A percentile compares a stretch with the other conserved stretches of the same genome.
These are phyloP conservation scores for Seison nebaliae DNA, from an alignment of 1,140 invertebrate species.

Conservation along the genomic window DNA sequence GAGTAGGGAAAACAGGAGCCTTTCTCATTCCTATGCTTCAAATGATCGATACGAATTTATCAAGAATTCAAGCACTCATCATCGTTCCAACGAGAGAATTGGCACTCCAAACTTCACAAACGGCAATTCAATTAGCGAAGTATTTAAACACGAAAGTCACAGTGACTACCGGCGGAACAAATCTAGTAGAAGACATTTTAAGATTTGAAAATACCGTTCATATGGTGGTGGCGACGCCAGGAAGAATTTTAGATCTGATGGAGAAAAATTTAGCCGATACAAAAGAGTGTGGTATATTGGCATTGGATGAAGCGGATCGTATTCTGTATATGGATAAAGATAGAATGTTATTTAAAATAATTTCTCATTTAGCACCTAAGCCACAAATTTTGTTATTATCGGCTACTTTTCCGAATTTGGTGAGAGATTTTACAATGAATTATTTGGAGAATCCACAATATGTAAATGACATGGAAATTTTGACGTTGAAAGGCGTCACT, in stretches of 20 bases:
- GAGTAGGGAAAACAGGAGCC: conserved; percentile 96
- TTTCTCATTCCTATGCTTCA: conserved; percentile 94
- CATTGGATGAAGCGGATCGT: conserved; percentile 96
- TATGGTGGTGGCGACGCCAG: conserved; percentile 92
- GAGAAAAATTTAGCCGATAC: conserved; percentile 83
- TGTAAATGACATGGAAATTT: conserved; percentile 98
- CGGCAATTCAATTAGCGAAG: conserved; percentile 90
- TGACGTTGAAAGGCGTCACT: conserved; percentile 92
- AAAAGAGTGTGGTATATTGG: conserved; percentile 76
- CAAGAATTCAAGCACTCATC: conserved; percentile 50
- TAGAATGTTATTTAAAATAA: conserved; percentile 86
- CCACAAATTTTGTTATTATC: conserved; percentile 93
- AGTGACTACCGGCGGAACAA: conserved; percentile 94
- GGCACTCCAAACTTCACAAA: conserved; percentile 94
- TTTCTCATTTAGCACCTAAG: conserved; percentile 64
- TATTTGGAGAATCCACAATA: conserved; percentile 85
- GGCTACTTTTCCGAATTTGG: conserved; percentile 89
- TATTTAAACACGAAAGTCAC: conserved; percentile 43
- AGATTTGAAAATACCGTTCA: conserved; percentile 61
- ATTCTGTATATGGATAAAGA: conserved; percentile 94
- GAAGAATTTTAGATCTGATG: conserved; percentile 94
- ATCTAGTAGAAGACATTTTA: conserved; percentile 95
- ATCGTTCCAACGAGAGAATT: conserved; percentile 95
- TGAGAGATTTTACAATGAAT: conserved; percentile 97
- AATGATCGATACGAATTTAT: conserved; percentile 59